Conservation (phyloP, 2,113 vertebrate species). For the Mesembrinibis cayennensis region DNA sequence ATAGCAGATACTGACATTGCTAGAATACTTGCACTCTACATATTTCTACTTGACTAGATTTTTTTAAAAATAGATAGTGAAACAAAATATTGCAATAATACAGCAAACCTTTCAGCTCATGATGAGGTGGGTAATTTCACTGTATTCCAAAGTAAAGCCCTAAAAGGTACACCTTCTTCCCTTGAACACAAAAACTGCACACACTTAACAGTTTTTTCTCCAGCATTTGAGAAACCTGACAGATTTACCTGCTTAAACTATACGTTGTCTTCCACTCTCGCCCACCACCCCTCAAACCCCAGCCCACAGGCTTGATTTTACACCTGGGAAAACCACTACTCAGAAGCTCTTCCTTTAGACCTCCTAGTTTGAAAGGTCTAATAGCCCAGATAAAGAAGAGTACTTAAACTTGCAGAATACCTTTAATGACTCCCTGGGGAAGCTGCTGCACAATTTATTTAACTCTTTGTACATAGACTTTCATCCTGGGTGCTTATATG, state of each 20-base stretch:
- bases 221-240: background rate
- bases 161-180: background rate
- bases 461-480: slow-evolving; percentile 64
- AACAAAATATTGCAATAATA: background rate
- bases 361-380: slow-evolving; percentile 55
- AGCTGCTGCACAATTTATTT: slow-evolving; percentile 56
- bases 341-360: slow-evolving; percentile 44
- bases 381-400: slow-evolving; percentile 60
- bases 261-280: background rate
- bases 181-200: background rate
- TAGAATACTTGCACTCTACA: background rate
- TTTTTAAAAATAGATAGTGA: background rate
- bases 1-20: background rate
- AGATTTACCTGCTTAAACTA: background rate
- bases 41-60: background rate
- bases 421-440: slow-evolving; percentile 54
- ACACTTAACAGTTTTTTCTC: background rate
- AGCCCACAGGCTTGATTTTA: slow-evolving; percentile 1
- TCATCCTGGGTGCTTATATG: slow-evolving; percentile 56
- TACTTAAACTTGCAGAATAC: slow-evolving; percentile 66
- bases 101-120: background rate
- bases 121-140: background rate
- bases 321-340: slow-evolving; percentile 56
- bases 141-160: background rate
- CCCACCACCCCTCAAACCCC: background rate